Evolutionary conservation across 2,797 vertebrate genomes (phyloP).

Genomic region (Premnoplex brunnescens): DNA sequence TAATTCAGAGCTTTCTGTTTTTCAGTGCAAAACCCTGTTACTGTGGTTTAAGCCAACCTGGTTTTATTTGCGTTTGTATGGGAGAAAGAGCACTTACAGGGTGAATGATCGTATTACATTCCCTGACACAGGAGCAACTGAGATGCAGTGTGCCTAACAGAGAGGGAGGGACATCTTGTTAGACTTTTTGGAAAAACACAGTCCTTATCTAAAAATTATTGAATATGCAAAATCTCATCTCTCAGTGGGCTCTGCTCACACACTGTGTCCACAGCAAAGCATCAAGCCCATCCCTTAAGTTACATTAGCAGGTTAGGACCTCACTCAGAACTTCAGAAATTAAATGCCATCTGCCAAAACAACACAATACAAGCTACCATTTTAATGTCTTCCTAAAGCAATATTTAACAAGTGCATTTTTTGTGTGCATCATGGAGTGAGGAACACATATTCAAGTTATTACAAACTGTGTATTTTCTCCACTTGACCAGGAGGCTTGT

Average conservation of each 20-base stretch:
- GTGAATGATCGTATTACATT: background rate
- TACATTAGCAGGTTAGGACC: background rate
- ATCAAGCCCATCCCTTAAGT: background rate
- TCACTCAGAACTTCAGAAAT: background rate
- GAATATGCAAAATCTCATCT: background rate
- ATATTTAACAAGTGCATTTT: background rate
- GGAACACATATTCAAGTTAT: background rate
- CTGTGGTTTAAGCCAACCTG: background rate
- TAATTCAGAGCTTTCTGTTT: background rate
- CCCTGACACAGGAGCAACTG: background rate
- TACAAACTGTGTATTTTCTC: background rate
- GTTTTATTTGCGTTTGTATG: background rate
- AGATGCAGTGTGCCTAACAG: background rate
- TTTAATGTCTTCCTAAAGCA: background rate
- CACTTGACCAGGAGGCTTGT: background rate
- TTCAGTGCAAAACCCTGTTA: background rate
- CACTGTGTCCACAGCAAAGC: background rate
- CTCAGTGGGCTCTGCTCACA: background rate
- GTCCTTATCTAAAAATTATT: background rate
- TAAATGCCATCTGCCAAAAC: background rate
- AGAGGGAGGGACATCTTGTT: background rate
- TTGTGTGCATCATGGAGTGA: background rate
- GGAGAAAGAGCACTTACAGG: background rate
- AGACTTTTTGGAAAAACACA: background rate
- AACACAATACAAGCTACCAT: background rate